Percentiles rank a stretch among this genome's conserved stretches.
Conservation (phyloP, 2,888 invertebrate genomes). For the Ferrisia virgata region DNA sequence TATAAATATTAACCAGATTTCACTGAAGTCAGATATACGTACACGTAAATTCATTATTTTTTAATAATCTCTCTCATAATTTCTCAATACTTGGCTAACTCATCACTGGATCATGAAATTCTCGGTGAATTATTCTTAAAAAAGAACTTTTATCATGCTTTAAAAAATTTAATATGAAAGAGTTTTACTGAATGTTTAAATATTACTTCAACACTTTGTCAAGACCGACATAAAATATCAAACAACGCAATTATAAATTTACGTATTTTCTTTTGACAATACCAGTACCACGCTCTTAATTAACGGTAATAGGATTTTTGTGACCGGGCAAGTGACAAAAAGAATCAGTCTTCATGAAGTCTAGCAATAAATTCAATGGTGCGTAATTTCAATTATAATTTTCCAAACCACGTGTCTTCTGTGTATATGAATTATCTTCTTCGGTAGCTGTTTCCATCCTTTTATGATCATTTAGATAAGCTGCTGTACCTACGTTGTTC, state of each 20-base stretch:
- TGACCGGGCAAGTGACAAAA: neutral
- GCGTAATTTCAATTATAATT: slow-evolving; percentile 2
- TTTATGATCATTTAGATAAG: neutral
- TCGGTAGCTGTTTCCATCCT: neutral
- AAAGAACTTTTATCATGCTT: too few species aligned
- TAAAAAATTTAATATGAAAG: too few species aligned
- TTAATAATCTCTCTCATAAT: too few species aligned
- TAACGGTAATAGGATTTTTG: slow-evolving; percentile 3
- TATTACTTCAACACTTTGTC: too few species aligned
- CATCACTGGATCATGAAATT: too few species aligned
- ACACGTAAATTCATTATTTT: too few species aligned
- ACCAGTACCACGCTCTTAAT: neutral
- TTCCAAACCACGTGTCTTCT: slow-evolving; percentile 6
- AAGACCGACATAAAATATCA: neutral
- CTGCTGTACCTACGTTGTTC: neutral
- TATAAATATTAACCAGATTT: too few species aligned
- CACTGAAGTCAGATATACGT: too few species aligned
- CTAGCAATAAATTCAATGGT: neutral
- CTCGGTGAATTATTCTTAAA: too few species aligned
- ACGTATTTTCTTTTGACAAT: neutral
- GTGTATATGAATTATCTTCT: neutral
- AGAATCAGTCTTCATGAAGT: neutral
- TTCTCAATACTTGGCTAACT: too few species aligned
- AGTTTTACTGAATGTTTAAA: too few species aligned
- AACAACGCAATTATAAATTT: too few species aligned